Base-by-base conservation (phyloP, 2,113 vertebrate species). In the Caranx melampygus region DNA sequence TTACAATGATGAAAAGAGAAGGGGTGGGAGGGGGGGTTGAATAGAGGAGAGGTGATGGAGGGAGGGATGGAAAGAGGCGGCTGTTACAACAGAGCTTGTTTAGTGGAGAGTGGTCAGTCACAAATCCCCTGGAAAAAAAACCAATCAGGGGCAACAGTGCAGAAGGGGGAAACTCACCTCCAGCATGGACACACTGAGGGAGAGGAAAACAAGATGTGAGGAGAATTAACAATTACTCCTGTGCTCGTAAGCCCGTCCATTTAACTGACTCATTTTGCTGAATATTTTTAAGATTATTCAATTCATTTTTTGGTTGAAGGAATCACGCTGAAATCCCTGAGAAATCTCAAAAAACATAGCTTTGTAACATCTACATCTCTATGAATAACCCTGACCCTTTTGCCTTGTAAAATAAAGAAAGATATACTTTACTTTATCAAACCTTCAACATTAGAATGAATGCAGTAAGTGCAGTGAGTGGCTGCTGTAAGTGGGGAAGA, bases 71-170 rank as follows among this genome's bases (percentile, higher is more conserved):
- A 11, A 42, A 78, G 35, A 64, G 18, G 21, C 5, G 40, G 65
- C 26, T 21, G 73, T 40, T 26, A 34, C 49, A 59, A n/a, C 52
- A 21, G 72, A 62, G 55, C 78, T 72, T 72, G 61, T 69, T 75
- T 71, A 73, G 69, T 72, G 70, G 13, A 86, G 74, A 72, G 55
- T 78, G 71, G 42, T 72, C 49, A 76, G 5, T 9, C 40, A 75
- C 45, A 79, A 88, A 86, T 63, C 60, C 60, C 26, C 15, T 3
- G 37, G 26, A 54, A 44, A 55, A n/a, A 70, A 64, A 52, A 68
- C 47, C 79, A 68, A 70, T 69, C 61, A 10, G 26, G 26, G 15
- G 35, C 45, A 70, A 65, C 15, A 55, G 45, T 7, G 8, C 44
- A 77, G 47, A 59, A 59, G 49, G 35, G 35, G 49, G 31, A 54